A percentile compares a stretch with the other conserved stretches of the same genome.
Conservation (phyloP, 2,797 vertebrate genomes). For the Eulemur rubriventer region DNA sequence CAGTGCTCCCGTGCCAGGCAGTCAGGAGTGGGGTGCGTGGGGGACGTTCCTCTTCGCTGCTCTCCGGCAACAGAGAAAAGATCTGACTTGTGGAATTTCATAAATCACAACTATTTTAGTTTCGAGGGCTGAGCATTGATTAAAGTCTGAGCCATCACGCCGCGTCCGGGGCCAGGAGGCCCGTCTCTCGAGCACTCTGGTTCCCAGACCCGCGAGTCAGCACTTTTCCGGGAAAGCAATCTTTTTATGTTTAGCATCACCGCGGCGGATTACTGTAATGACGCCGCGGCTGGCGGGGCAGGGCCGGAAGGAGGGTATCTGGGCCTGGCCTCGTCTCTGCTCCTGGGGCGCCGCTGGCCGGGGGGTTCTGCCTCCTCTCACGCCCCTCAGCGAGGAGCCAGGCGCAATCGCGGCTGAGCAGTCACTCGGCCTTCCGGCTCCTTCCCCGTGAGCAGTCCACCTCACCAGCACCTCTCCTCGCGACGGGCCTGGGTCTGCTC, state of each 20-base stretch:
- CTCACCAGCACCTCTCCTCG: too few species aligned
- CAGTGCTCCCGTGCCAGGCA: accelerated
- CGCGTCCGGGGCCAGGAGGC: neutral
- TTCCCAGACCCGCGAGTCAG: constrained; percentile 43
- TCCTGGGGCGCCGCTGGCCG: neutral
- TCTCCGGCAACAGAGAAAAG: neutral
- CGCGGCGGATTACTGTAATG: neutral
- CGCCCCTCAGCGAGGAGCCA: neutral
- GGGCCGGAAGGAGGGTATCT: accelerated
- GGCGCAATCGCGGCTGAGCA: too few species aligned
- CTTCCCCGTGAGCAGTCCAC: accelerated
- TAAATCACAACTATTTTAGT: constrained; percentile 43
- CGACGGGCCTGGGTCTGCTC: too few species aligned
- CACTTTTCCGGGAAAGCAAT: constrained; percentile 69
- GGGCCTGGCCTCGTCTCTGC: accelerated
- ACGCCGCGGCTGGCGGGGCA: neutral
- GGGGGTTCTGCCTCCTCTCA: neutral
- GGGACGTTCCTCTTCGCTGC: accelerated
- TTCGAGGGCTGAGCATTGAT: constrained; percentile 34
- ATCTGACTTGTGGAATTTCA: neutral
- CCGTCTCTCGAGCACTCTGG: neutral
- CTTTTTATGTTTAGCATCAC: neutral
- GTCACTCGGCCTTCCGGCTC: accelerated
- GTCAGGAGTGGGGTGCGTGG: too few species aligned
- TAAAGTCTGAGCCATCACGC: neutral